Evolutionary conservation across 2,113 vertebrate genomes (phyloP).

Genomic region (Agelaius tricolor): DNA sequence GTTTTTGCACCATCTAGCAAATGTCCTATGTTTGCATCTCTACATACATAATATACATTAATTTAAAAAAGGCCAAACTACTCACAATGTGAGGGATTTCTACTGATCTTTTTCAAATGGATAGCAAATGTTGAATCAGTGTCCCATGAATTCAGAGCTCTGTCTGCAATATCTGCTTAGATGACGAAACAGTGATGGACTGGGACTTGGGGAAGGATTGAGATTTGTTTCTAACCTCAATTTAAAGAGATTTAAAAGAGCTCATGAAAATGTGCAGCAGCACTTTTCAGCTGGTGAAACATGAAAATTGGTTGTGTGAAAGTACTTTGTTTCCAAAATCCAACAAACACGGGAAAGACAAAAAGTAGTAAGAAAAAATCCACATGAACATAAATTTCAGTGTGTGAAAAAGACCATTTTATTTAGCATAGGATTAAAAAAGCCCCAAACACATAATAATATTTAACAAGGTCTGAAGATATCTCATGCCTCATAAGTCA

Average conservation of each 20-base stretch:
- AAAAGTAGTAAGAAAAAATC: background rate
- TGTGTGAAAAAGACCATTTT: background rate
- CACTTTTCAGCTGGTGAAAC: background rate
- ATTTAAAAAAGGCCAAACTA: background rate
- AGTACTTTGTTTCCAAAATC: background rate
- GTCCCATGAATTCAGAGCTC: background rate
- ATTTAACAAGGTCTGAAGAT: background rate
- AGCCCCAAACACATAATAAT: rapidly evolving
- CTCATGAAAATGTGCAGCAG: background rate
- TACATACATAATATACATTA: background rate
- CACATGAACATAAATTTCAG: background rate
- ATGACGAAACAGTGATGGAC: background rate
- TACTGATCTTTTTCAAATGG: background rate
- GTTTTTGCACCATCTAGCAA: background rate
- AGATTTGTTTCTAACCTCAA: background rate
- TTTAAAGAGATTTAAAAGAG: background rate
- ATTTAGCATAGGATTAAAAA: background rate
- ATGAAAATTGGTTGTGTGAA: background rate
- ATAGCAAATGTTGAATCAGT: background rate
- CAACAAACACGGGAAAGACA: rapidly evolving
- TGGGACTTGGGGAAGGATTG: background rate
- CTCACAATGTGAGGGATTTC: background rate
- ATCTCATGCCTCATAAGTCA: background rate
- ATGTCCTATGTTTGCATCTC: background rate
- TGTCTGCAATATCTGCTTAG: background rate